phyloP scores from a whole-genome alignment of 1,140 invertebrate genomes.

The Anastrepha ludens region DNA sequence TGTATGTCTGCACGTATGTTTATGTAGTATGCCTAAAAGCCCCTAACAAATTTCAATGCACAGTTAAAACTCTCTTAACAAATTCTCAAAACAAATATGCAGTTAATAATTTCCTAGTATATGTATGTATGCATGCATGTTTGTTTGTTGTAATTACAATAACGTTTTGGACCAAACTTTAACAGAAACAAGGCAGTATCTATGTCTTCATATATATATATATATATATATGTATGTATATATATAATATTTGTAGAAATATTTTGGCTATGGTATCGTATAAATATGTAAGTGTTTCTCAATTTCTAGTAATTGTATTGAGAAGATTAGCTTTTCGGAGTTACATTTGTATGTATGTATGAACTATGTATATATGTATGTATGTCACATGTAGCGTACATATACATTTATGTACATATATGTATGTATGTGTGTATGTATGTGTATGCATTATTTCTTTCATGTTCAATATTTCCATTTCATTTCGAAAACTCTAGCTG shows the following conservation, averaged over 20 bases:
- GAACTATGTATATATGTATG: neutral
- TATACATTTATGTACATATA: neutral
- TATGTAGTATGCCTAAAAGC: neutral
- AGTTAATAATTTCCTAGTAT: constrained; percentile 2
- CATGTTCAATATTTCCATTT: neutral
- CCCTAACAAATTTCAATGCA: neutral
- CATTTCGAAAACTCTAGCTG: constrained; percentile 12
- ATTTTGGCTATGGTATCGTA: neutral
- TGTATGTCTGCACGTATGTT: neutral
- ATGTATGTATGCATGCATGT: neutral
- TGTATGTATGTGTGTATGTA: neutral
- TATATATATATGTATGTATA: neutral
- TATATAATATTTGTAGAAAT: constrained; percentile 1
- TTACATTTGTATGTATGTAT: constrained; percentile 7
- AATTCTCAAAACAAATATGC: neutral
- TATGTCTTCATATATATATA: neutral
- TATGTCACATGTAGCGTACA: neutral
- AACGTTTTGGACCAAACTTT: constrained; percentile 34
- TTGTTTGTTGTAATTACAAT: constrained; percentile 18
- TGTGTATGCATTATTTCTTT: neutral
- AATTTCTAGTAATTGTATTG: neutral
- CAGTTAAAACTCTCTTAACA: neutral
- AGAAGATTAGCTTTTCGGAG: neutral
- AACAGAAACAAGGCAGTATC: constrained; percentile 49
- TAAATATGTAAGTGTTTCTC: neutral